Evolutionary conservation across 2,113 vertebrate species (phyloP), one percentile per base, ranked within the genome.

Genomic region (Channa argus): DNA sequence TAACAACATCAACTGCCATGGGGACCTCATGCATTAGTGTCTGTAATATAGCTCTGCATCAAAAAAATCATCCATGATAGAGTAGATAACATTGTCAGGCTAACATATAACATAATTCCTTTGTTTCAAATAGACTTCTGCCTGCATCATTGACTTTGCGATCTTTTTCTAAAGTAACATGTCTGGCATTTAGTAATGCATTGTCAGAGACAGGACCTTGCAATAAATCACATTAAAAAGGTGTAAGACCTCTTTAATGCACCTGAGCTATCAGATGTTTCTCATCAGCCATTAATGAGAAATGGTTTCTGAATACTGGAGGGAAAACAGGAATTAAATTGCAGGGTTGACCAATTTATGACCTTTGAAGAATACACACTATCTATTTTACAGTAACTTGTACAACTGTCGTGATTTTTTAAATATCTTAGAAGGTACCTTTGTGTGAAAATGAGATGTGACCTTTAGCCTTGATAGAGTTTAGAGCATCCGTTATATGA

Each of bases 391-490:
- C 51, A 3, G 14, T 36, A 47, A 64, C n/a, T 12, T 66, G 5
- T 41, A 37, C 38, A 46, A 12, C 47, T 62, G 69, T 62, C 71
- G 62, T 82, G 66, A 24, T 24, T 24, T 76, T 38, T 14, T 49
- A 58, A 14, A 45, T 45, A n/a, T 46, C 24, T 33, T 5, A 41
- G 52, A 61, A 41, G 2, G 5, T 63, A 46, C 0, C 41, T 52
- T 49, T 62, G 44, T 66, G 56, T 61, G 50, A 44, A 66, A 63
- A 55, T 39, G 62, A 72, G 63, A 71, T 11, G n/a, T 59, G 61
- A 60, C 24, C 43, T 79, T 79, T 53, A 74, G 63, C 58, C 24
- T 60, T 63, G 46, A 46, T 82, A 62, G 56, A 67, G 51, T 44
- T 52, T 53, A 8, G 12, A 46, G 39, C 4, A 6, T 74, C 60